Evolutionary conservation across 2,888 invertebrate species (phyloP).

Genomic region (Lagria hirta): DNA sequence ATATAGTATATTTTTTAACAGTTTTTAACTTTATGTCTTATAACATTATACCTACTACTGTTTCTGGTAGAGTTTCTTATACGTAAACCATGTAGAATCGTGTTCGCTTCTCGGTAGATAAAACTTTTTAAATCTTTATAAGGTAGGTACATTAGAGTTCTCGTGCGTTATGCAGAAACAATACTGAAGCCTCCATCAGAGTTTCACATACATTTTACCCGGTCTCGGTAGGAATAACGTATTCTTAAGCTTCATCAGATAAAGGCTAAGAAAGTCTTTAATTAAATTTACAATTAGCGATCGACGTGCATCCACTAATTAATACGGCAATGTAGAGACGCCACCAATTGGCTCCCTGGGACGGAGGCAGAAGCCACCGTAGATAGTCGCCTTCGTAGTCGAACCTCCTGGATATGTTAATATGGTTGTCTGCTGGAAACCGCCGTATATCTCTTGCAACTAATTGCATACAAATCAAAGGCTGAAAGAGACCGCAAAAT

Average conservation of each 20-base stretch:
- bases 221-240: conserved; percentile 44
- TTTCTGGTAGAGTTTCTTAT: too few relatives aligned
- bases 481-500: conserved; percentile 31
- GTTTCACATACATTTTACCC: conserved; percentile 13
- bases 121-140: too few relatives aligned
- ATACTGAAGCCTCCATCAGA: not conserved
- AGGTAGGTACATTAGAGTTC: too few relatives aligned
- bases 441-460: conserved; percentile 46
- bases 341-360: conserved; percentile 27
- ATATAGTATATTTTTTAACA: too few relatives aligned
- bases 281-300: conserved; percentile 54
- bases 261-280: conserved; percentile 49
- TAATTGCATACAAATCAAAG: conserved; percentile 49
- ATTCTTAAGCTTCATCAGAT: conserved; percentile 48
- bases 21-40: too few relatives aligned
- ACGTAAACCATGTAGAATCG: conserved; percentile 9
- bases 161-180: too few relatives aligned
- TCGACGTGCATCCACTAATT: conserved; percentile 53
- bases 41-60: too few relatives aligned
- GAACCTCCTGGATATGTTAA: conserved; percentile 47
- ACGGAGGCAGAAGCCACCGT: conserved; percentile 18
- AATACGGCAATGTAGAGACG: conserved; percentile 43
- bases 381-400: conserved; percentile 23
- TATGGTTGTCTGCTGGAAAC: conserved; percentile 41
- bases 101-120: conserved; percentile 4